Evolutionary conservation across 64 coral and sea anemone genomes (phyloP).

Genomic region (Actinia equina): DNA sequence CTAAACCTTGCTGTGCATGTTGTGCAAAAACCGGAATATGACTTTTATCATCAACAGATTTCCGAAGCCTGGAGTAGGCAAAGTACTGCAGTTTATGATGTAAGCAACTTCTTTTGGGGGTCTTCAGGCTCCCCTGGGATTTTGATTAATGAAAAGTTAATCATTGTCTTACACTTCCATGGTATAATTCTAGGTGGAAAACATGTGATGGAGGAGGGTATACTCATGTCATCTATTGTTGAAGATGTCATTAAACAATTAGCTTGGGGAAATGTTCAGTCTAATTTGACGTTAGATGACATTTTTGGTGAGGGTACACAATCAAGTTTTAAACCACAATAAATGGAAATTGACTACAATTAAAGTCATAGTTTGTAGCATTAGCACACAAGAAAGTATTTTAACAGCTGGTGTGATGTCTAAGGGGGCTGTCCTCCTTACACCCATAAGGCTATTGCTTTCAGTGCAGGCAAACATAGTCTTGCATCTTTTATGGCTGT

Average conservation of each 20-base stretch:
- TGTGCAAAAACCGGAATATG: not conserved
- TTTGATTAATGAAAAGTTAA: not conserved
- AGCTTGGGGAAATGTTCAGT: not conserved
- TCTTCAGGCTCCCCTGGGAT: conserved; percentile 4
- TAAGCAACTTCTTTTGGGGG: conserved; percentile 1
- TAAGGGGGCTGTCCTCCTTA: too few species aligned
- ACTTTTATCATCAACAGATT: not conserved
- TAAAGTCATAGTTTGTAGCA: too few species aligned
- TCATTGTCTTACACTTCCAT: not conserved
- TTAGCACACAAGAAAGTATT: too few species aligned
- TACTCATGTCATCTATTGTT: not conserved
- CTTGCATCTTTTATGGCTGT: too few species aligned
- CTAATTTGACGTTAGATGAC: not conserved
- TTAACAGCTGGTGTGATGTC: too few species aligned
- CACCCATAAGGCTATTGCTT: too few species aligned
- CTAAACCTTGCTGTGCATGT: not conserved
- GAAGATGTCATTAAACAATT: not conserved
- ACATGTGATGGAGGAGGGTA: not conserved
- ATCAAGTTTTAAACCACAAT: not conserved
- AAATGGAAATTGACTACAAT: not conserved
- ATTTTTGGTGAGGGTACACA: not conserved
- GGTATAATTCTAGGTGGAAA: not conserved
- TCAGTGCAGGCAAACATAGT: too few species aligned
- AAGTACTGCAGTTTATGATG: not conserved
- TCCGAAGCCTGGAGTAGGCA: not conserved